These are phyloP conservation scores for Sturnus vulgaris DNA, from an alignment of 2,113 vertebrate species.

Conservation along the genomic window DNA sequence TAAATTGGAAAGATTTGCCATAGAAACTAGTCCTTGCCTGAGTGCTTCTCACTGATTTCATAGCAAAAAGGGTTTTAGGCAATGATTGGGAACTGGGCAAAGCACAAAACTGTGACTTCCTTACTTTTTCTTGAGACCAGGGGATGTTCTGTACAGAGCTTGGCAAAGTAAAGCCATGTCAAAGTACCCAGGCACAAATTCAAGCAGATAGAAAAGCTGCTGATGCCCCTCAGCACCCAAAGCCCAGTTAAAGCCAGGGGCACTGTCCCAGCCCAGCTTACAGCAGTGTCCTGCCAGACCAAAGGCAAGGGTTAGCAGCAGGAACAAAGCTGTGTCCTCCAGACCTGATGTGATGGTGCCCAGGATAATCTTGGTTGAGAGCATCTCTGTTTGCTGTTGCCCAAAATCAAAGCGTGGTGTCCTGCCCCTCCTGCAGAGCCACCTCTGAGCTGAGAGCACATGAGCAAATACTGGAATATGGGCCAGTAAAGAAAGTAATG, in stretches of 20 bases:
- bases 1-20: neutral
- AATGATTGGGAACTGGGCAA: fast-evolving
- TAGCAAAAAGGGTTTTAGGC: neutral
- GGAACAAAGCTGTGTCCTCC: neutral
- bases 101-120: neutral
- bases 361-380: neutral
- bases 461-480: neutral
- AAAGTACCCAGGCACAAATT: neutral
- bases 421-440: neutral
- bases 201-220: neutral
- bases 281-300: neutral
- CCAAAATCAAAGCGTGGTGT: neutral
- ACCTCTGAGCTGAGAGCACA: fast-evolving
- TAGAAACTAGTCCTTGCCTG: neutral
- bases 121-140: neutral
- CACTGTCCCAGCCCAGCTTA: neutral
- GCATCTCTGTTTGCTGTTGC: neutral
- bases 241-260: neutral
- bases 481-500: neutral
- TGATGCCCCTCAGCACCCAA: fast-evolving
- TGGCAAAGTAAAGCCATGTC: neutral
- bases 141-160: neutral
- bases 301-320: neutral
- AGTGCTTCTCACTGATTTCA: neutral
- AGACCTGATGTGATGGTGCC: neutral